Conservation (phyloP, 1,140 invertebrate species). For the Musca domestica region DNA sequence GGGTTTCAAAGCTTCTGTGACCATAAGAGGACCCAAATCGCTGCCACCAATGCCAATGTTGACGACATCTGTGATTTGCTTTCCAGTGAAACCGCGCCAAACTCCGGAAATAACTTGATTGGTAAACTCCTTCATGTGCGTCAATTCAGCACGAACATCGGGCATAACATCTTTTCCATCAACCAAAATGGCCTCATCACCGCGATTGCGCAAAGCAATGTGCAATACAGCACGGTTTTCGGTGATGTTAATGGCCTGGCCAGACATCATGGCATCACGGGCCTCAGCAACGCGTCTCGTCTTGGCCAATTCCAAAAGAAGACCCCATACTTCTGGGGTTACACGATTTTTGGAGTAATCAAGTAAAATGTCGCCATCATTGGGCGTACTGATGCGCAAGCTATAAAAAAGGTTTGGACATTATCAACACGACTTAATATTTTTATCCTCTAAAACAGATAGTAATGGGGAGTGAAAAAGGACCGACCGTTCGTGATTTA, state of each 20-base stretch:
- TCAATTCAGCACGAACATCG: constrained; percentile 85
- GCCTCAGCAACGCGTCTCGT: constrained; percentile 80
- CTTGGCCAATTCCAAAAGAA: constrained; percentile 81
- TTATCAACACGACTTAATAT: no score
- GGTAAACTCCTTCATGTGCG: constrained; percentile 94
- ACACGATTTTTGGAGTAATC: constrained; percentile 98
- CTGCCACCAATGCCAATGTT: constrained; percentile 99
- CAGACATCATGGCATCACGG: constrained; percentile 90
- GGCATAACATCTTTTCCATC: constrained; percentile 93
- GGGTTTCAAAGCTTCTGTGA: constrained; percentile 94
- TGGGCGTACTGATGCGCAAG: constrained; percentile 69
- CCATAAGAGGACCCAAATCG: constrained; percentile 98
- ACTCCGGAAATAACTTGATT: constrained; percentile 67
- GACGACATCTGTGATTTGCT: constrained; percentile 95
- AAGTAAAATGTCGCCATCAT: constrained; percentile 81
- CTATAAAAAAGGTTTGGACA: no score
- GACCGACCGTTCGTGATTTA: no score
- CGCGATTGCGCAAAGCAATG: constrained; percentile 86
- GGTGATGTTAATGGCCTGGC: constrained; percentile 97
- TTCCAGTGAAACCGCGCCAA: constrained; percentile 83
- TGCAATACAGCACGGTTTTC: constrained; percentile 95
- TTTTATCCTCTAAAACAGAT: no score
- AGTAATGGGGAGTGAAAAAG: no score
- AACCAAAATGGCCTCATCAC: constrained; percentile 75
- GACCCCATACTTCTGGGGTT: constrained; percentile 70